Base-by-base conservation (phyloP, 2,797 vertebrate genomes). In the Eutrigla gurnardus region DNA sequence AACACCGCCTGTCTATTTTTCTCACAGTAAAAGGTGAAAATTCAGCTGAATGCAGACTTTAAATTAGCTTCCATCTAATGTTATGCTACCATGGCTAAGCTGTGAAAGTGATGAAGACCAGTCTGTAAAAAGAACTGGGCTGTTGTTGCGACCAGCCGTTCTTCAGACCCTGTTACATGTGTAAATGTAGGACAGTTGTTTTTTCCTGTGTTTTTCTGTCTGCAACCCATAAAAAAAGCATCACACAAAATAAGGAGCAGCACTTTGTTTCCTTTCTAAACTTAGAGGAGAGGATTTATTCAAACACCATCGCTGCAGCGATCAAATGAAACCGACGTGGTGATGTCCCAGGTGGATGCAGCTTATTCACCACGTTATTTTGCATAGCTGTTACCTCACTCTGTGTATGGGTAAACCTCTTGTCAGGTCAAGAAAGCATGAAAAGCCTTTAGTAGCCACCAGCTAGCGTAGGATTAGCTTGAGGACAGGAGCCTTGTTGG, bases 381-480 rank as follows among this genome's bases (percentile, higher is more conserved):
- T 73, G 71, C 77, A 75, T 77, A 59, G 72, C 25, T 68, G 53
- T 59, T 53, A 63, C 73, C 64, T 80, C 57, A 4, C 61, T 49
- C 55, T 49, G 17, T 8, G 18, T 61, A 15, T 49, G 45, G 62
- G 58, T 33, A 43, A 15, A 57, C 54, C 9, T 65, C 33, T 37
- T 11, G 58, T 55, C 53, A 69, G 74, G 63, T 77, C 79, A 68
- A 65, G 77, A 75, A 64, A 75, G 74, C 75, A 70, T 59, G 50
- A 63, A 53, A 73, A 70, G 70, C 50, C 64, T 15, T 6, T 35
- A 55, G 75, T 50, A 70, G 77, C 64, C 3, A 18, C 12, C 80
- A 59, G 69, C 68, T 67, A 78, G 65, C 2, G 1, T 40, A 70
- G 87, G 89, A 91, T 92, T 89, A 91, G 65, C 76, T 33, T 0